phyloP scores from a whole-genome alignment of 1,140 invertebrate genomes.

The Lepidotrigona ventralis region DNA sequence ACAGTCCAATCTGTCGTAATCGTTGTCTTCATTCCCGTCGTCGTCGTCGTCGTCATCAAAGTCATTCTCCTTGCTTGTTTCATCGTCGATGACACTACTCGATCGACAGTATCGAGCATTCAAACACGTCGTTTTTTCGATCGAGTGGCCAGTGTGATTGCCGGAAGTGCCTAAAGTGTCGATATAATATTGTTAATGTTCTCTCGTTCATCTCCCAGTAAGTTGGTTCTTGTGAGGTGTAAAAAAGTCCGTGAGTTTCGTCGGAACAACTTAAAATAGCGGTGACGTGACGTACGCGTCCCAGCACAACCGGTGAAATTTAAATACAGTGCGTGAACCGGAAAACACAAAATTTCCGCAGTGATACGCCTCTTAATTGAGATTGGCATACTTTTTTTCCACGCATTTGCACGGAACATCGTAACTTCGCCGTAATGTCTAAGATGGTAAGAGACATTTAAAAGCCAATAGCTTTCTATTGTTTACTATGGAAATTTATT shows the following conservation, averaged over 20 bases:
- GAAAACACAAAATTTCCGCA: not conserved
- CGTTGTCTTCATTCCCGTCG: constrained; percentile 38
- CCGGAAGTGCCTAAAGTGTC: not conserved
- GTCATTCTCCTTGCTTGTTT: constrained; percentile 40
- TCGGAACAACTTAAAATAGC: constrained; percentile 45
- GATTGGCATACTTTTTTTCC: not conserved
- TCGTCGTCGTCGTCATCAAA: constrained; percentile 30
- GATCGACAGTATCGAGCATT: constrained; percentile 36
- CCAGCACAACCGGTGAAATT: not conserved
- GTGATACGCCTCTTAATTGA: not conserved
- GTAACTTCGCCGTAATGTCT: constrained; percentile 3
- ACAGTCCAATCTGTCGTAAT: constrained; percentile 56
- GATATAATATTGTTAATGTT: too few species aligned
- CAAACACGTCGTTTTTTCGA: constrained; percentile 12
- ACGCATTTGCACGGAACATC: not conserved
- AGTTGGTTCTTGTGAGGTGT: not conserved
- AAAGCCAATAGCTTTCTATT: too few species aligned
- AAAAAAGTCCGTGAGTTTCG: constrained; percentile 20
- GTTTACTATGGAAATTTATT: too few species aligned
- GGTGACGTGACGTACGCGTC: constrained; percentile 36
- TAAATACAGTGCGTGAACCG: not conserved
- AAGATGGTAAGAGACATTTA: constrained; percentile 30
- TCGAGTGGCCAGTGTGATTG: not conserved
- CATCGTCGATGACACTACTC: constrained; percentile 20
- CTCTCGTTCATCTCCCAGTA: not conserved